Evolutionary conservation across 2,888 invertebrate species (phyloP).

Genomic region (Drosophila tanythrix): DNA sequence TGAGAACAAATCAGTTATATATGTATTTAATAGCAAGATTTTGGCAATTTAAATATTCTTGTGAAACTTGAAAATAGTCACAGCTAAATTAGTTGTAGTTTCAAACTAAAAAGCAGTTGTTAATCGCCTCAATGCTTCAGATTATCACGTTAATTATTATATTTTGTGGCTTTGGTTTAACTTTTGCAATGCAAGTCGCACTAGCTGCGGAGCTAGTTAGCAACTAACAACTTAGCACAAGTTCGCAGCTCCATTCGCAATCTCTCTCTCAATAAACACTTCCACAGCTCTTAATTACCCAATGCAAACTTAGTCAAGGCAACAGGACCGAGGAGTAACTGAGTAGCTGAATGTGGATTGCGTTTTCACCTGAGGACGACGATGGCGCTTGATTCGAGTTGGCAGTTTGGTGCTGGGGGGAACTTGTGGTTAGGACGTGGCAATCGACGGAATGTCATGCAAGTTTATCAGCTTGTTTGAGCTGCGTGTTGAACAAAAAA

Average conservation of each 20-base stretch:
- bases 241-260: conserved; percentile 41
- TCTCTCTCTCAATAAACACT: conserved; percentile 76
- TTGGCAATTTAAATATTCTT: neutral
- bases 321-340: conserved; percentile 31
- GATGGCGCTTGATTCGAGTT: conserved; percentile 20
- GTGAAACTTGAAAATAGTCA: neutral
- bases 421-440: conserved; percentile 48
- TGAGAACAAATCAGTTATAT: neutral
- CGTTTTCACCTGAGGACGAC: conserved; percentile 7
- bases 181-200: conserved; percentile 30
- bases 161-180: conserved; percentile 40
- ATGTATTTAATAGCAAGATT: neutral
- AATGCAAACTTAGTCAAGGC: conserved; percentile 73
- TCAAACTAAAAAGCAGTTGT: conserved; percentile 30
- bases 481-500: conserved; percentile 78
- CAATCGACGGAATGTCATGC: conserved; percentile 65
- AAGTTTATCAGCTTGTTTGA: conserved; percentile 76
- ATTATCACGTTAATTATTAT: conserved; percentile 50
- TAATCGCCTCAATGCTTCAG: conserved; percentile 33
- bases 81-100: neutral
- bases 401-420: conserved; percentile 9
- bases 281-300: conserved; percentile 79
- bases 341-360: neutral
- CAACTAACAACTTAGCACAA: conserved; percentile 62
- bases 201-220: conserved; percentile 46